Base-by-base conservation (phyloP, 2,113 vertebrate genomes). In the Aegotheles bennettii region DNA sequence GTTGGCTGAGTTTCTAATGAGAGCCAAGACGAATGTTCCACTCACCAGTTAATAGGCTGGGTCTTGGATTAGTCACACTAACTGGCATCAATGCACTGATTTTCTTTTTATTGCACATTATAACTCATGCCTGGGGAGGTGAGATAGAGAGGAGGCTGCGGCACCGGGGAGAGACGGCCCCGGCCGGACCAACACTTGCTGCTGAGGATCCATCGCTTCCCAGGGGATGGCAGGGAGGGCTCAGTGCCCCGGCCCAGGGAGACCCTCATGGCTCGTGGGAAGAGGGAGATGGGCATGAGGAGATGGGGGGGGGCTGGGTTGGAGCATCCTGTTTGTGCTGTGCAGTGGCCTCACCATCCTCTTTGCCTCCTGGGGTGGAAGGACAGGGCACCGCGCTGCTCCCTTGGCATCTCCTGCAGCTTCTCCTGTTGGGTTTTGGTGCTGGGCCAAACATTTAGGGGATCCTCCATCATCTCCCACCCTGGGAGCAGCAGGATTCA, bases 61-160 rank as follows among this genome's bases (percentile, higher is more conserved):
- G 71, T 57, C 94, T 93, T 64, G 90, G 85, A 85, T 95, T 89
- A 81, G 87, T 93, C 95, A 94, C 87, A 67, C 79, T 63, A 90
- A 84, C 90, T 87, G 96, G 92, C 93, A 95, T 63, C 94, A 65
- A 20, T 35, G 92, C 83, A 13, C 94, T 61, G 90, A 91, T 94
- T 91, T 83, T 16, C 80, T 54, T 93, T 94, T 94, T 94, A 92
- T 89, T 86, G 95, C 87, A n/a, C 92, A 33, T 93, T 95, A 35
- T 93, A 94, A 95, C 77, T 96, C 96, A 87, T 42, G 90, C 90
- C 95, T 48, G 81, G 88, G 78, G 95, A 94, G 76, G 79, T 9
- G 69, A 90, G 88, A 94, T 73, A 65, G 65, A 93, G 69, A 60
- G 68, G 71, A 90, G 54, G 8, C 70, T 89, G 18, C 12, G 59